Conservation (phyloP, 1,140 invertebrate species). For the Philaenus spumarius region DNA sequence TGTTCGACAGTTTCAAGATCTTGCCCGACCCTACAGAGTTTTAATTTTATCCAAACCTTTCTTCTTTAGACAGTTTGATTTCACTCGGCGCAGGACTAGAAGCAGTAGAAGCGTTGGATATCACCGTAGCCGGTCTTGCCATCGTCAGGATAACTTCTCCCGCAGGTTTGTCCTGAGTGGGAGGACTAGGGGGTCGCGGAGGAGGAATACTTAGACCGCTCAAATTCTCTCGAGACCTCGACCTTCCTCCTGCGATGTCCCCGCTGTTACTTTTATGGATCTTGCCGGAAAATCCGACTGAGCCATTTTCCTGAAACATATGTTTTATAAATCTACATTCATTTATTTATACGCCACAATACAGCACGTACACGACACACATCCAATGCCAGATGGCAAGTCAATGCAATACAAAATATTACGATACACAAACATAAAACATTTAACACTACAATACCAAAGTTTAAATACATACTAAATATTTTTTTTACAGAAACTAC, state of each 20-base stretch:
- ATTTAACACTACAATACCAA: no score
- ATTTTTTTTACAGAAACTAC: no score
- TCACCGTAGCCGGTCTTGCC: constrained; percentile 63
- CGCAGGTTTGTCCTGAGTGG: background rate
- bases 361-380: no score
- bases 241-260: background rate
- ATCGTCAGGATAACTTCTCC: constrained; percentile 59
- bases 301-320: constrained; percentile 20
- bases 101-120: constrained; percentile 56
- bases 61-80: constrained; percentile 50
- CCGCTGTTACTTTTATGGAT: constrained; percentile 15
- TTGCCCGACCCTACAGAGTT: no score
- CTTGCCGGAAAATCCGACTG: constrained; percentile 6
- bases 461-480: no score
- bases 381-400: no score
- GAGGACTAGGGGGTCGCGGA: background rate
- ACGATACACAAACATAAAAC: no score
- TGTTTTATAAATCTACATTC: no score
- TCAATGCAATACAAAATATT: no score
- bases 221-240: constrained; percentile 24
- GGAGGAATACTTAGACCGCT: background rate
- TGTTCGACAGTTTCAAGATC: no score
- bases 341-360: no score
- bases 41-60: no score
- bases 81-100: constrained; percentile 52